Evolutionary conservation across 1,140 invertebrate species (phyloP), one percentile per base, ranked within the genome.

Genomic region (Saccostrea echinata): DNA sequence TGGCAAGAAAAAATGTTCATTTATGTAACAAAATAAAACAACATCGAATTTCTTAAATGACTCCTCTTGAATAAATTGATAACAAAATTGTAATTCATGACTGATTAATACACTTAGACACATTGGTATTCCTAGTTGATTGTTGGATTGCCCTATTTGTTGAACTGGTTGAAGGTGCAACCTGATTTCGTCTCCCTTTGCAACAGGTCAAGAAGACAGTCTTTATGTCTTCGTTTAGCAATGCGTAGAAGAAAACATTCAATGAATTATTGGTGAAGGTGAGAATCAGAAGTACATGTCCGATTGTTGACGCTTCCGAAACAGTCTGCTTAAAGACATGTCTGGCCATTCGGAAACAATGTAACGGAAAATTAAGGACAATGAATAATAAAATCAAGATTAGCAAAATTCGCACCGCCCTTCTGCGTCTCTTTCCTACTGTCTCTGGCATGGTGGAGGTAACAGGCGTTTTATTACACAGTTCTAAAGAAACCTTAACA

Each of bases 191-290:
- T 30, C 27, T 12, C 55, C 16, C 6, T 43, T 43, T 57, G 16
- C 13, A 71, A 71, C 68, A 71, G 9, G 30, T 27, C 24, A 30
- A 24, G 27, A 24, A 71, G 30, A 33, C 24, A 4, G 35, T 11
- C 21, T 88, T 88, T 3, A 88, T 51, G 53, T 83, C 80, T 12
- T 83, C 61, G 27, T 84, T 88, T 24, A 88, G 35, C n/a, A 85
- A 83, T 18, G 84, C 84, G 13, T 88, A 88, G 43, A 88, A 88
- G 21, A 88, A 86, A 53, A 88, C 76, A 84, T 88, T 88, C 51
- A 84, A 52, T 18, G 68, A 82, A 71, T 85, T 88, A 33, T 88
- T 88, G 21, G 33, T 33, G 43, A 81, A 88, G 35, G 88, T 84
- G 27, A 88, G 33, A 53, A 88, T 81, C 3, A 88, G 80, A 35